Conservation (phyloP, 2,888 invertebrate genomes). For the Pristionchus arcanus region DNA sequence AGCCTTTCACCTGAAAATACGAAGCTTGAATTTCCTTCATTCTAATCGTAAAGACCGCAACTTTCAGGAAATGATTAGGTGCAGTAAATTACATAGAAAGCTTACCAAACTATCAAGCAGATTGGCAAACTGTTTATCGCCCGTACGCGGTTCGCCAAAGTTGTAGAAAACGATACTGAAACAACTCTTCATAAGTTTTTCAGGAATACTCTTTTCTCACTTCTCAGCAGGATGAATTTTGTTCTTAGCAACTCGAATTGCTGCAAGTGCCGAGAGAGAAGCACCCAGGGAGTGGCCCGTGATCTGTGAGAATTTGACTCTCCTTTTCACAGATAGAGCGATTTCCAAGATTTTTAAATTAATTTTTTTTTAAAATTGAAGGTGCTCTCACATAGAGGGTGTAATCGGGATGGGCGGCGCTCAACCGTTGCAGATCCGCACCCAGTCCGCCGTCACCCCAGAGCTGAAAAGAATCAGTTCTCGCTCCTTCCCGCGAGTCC, state of each 20-base stretch:
- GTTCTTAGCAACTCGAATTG: conserved; percentile 59
- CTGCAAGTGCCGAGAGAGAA: conserved; percentile 68
- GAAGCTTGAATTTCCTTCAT: no score
- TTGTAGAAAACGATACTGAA: conserved; percentile 40
- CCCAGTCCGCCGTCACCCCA: background rate
- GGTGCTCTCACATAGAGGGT: background rate
- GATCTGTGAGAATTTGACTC: conserved; percentile 51
- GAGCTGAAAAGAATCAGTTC: background rate
- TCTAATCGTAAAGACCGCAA: no score
- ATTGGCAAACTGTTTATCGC: conserved; percentile 7
- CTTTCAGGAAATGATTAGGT: no score
- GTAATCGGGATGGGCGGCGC: conserved; percentile 2
- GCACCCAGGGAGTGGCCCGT: conserved; percentile 72
- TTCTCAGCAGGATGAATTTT: conserved; percentile 8
- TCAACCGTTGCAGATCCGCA: background rate
- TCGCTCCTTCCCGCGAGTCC: no score
- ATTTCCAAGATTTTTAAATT: no score
- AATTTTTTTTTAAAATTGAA: background rate
- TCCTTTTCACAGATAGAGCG: background rate
- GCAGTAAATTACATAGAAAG: no score
- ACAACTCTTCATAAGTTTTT: background rate
- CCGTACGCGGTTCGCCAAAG: conserved; percentile 13
- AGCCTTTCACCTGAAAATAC: conserved; percentile 44
- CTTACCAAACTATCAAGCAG: conserved; percentile 24
- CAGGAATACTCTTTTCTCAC: background rate